Base-by-base conservation (phyloP, 2,888 invertebrate species). In the Meliscaeva auricollis region DNA sequence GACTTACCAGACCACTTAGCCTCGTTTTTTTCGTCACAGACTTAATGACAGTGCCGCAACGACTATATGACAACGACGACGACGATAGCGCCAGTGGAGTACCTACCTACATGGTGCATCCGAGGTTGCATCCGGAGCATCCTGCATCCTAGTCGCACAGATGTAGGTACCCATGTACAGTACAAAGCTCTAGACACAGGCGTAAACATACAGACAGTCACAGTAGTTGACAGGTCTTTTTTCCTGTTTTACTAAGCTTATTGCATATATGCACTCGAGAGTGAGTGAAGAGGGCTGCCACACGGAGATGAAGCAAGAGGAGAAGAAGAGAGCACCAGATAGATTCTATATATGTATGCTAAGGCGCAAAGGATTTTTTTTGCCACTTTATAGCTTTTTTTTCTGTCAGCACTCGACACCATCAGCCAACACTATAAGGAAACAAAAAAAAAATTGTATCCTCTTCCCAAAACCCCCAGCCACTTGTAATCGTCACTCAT, bases 1-100 rank as follows among this genome's bases (percentile, higher is more conserved):
- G 85, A 87, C 81, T 87, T 87, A 82, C 87, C 87, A 87, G 87
- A 87, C 87, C 87, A 87, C 87, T 87, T 87, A 87, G 82, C 87
- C 87, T 78, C 87, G 81, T 87, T 87, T 85, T 87, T 85, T 87
- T 77, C 82, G 74, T 82, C 82, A 78, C 76, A 81, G 81, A 77
- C 87, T 78, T 82, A 87, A 82, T 87, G 87, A 82, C 82, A 82
- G 70, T 70, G 69, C 52, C 56, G 78, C 78, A 64, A 46, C 46
- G 4, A 46, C 46, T 11, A 54, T 20, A 60, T 22, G 44, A 54
- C 58, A 64, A 48, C 35, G 46, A 17, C n/a, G 30, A 56, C 6
- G 9, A 48, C 41, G 46, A 58, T 62, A 62, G 41, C 54, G 52
- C 48, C 64, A 72, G 9, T 70, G 41, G 64, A 73, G 80, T 85